Percentiles rank a stretch among this genome's conserved stretches.
Evolutionary conservation across 2,113 vertebrate species (phyloP).

Genomic region (Malurus alboscapulatus): DNA sequence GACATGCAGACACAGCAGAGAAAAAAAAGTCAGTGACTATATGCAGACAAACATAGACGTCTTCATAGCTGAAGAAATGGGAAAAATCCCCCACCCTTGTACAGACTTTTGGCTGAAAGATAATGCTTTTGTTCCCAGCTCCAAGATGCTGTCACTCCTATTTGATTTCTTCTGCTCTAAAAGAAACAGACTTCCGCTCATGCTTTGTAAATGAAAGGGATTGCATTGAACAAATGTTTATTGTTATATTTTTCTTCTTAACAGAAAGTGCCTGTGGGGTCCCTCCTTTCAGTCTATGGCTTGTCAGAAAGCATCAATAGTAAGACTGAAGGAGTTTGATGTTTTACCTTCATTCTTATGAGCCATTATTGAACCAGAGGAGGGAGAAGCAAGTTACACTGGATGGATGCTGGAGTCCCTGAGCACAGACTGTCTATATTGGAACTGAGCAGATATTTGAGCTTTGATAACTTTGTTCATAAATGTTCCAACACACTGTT

Average conservation of each 20-base stretch:
- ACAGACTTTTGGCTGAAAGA: slow-evolving; percentile 11
- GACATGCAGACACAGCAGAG: background rate
- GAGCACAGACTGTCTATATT: background rate
- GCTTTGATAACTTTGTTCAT: background rate
- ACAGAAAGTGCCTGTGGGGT: background rate
- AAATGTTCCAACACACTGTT: background rate
- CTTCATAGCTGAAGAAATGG: background rate
- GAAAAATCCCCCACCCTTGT: background rate
- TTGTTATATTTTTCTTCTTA: background rate
- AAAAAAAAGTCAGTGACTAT: background rate
- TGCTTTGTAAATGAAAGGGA: slow-evolving; percentile 8
- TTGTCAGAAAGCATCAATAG: background rate
- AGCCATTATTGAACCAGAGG: background rate
- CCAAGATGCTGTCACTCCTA: slow-evolving; percentile 12
- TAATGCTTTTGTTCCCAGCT: slow-evolving; percentile 20
- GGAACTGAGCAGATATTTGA: background rate
- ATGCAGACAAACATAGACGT: background rate
- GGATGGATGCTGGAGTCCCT: background rate
- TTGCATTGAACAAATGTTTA: background rate
- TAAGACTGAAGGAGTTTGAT: background rate
- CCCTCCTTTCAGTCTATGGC: background rate
- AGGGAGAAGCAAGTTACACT: background rate
- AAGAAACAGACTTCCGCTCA: slow-evolving; percentile 17
- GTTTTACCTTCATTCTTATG: background rate
- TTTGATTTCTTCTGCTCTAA: background rate